These are phyloP conservation scores for Xiphophorus birchmanni DNA, from an alignment of 2,797 vertebrate genomes.

Conservation along the genomic window DNA sequence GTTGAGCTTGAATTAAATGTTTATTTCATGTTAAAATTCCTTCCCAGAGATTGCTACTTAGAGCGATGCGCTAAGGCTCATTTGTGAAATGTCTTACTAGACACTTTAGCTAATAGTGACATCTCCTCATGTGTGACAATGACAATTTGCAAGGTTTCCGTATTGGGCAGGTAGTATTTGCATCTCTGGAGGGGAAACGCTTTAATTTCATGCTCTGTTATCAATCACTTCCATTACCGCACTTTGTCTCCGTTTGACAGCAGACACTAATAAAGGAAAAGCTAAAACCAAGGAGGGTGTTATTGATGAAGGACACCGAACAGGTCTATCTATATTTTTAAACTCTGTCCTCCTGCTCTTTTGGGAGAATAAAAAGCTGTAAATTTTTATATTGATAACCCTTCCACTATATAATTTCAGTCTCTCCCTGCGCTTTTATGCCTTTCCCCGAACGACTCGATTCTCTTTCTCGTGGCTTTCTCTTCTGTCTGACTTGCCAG, in stretches of 20 bases:
- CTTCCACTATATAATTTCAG: constrained; percentile 53
- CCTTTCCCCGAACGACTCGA: constrained; percentile 54
- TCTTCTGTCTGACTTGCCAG: constrained; percentile 65
- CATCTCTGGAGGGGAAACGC: constrained; percentile 30
- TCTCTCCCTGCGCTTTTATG: constrained; percentile 49
- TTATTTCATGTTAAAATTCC: background rate
- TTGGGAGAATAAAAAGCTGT: constrained; percentile 40
- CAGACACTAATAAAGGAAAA: constrained; percentile 53
- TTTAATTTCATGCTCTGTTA: constrained; percentile 49
- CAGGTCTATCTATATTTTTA: constrained; percentile 51
- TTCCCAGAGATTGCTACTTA: background rate
- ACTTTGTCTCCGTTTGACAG: constrained; percentile 54
- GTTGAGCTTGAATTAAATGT: background rate
- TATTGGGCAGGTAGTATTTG: constrained; percentile 13
- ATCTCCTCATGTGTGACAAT: constrained; percentile 25
- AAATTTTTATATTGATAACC: constrained; percentile 66
- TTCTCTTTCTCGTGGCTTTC: constrained; percentile 58
- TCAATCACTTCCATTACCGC: constrained; percentile 59
- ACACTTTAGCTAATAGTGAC: constrained; percentile 16
- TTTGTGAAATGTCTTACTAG: constrained; percentile 19
- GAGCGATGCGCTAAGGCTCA: constrained; percentile 11
- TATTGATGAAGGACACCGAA: constrained; percentile 55
- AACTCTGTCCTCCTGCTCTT: constrained; percentile 31
- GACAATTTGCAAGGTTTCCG: constrained; percentile 24
- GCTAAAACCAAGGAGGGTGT: constrained; percentile 42